Base-by-base conservation (phyloP, 2,113 vertebrate genomes). In the Campylorhamphus procurvoides region DNA sequence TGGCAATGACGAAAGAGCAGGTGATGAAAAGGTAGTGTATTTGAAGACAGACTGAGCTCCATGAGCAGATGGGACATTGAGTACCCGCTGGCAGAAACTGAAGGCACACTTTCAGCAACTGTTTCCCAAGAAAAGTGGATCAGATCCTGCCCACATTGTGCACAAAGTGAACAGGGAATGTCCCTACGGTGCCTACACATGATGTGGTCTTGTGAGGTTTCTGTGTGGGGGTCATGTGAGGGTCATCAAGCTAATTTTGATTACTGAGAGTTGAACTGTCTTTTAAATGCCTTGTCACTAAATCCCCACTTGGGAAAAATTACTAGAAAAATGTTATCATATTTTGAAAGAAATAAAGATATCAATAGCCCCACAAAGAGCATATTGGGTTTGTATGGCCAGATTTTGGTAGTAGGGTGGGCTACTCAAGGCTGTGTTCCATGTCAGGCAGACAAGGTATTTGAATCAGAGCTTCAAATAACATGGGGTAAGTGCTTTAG, bases 171-270 rank as follows among this genome's bases (percentile, higher is more conserved):
- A 31, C 28, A 55, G 49, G 29, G 59, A 67, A 46, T 19, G 7
- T 52, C 31, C 18, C 22, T 52, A 2, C 23, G 50, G n/a, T 79
- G 28, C 23, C 25, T 50, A 19, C 12, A 39, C 0, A 0, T 42
- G 37, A 5, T 35, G 24, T 31, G 73, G 25, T 55, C 47, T 47
- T 42, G 3, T 46, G 35, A 71, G 82, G 42, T 23, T 50, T 67
- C 60, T 44, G 29, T 28, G 3, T 27, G 17, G 9, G 20, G 22
- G 27, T 86, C 27, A 5, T 12, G 62, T 7, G 46, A 47, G 19
- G 46, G 46, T 47, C 46, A 47, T 47, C 47, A 47, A 15, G 62
- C 18, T 64, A 84, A 15, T 13, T 28, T 74, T 1, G 0, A 35
- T n/a, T 50, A 47, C 27, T 31, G 63, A 24, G 27, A 53, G 14